A percentile compares a stretch with the other conserved stretches of the same genome.
Conservation (phyloP, 2,113 vertebrate genomes). For the Malaclemys terrapin region DNA sequence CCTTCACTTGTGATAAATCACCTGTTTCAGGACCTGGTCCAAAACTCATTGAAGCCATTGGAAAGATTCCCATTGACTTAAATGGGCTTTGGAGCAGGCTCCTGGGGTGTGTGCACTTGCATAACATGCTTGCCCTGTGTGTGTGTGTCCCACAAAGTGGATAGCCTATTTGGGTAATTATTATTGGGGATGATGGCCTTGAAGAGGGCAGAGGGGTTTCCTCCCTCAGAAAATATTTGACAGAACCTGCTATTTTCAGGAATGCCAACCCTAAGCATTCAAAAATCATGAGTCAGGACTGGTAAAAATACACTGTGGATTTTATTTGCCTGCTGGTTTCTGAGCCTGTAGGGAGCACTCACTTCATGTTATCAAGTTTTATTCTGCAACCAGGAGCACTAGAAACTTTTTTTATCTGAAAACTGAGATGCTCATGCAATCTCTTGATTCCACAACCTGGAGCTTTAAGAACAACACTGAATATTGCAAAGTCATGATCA, state of each 20-base stretch:
- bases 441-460: background rate
- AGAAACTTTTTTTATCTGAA: background rate
- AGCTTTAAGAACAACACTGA: background rate
- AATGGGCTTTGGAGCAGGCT: background rate
- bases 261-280: background rate
- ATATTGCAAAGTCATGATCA: background rate
- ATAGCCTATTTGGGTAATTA: background rate
- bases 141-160: background rate
- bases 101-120: background rate
- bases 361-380: background rate
- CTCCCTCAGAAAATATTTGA: background rate
- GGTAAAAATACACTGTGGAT: background rate
- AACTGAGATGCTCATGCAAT: background rate
- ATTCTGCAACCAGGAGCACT: rapidly evolving
- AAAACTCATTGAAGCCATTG: background rate
- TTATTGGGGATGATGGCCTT: background rate
- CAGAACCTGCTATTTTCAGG: background rate
- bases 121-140: background rate
- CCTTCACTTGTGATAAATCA: background rate
- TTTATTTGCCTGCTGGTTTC: background rate
- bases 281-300: background rate
- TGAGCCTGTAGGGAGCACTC: background rate
- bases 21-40: background rate
- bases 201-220: background rate
- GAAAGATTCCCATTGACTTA: background rate